Conservation (phyloP, 2,113 vertebrate genomes). For the Antigone vipio region DNA sequence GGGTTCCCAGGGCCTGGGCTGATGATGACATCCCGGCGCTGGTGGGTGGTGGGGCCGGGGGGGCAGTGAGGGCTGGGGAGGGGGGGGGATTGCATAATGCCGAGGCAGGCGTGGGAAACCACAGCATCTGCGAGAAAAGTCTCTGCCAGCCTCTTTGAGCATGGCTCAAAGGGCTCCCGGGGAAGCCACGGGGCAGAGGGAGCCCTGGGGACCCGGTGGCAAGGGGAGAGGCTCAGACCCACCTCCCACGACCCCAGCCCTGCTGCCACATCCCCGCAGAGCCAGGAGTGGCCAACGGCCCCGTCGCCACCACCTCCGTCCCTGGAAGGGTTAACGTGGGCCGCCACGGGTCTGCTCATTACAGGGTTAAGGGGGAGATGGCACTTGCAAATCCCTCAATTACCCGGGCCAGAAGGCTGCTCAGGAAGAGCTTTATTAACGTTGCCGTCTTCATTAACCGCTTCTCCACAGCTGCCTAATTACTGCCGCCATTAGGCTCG, state of each 20-base stretch:
- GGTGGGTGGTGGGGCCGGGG: slow-evolving; percentile 57
- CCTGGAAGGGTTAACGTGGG: slow-evolving; percentile 45
- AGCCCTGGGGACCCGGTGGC: neutral
- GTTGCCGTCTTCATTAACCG: slow-evolving; percentile 70
- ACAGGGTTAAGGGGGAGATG: slow-evolving; percentile 65
- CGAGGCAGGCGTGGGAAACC: slow-evolving; percentile 72
- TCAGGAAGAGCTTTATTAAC: slow-evolving; percentile 71
- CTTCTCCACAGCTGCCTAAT: slow-evolving; percentile 76
- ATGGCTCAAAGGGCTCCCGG: slow-evolving; percentile 57
- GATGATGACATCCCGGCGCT: slow-evolving; percentile 72
- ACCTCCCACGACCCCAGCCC: neutral
- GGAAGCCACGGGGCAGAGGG: slow-evolving; percentile 27
- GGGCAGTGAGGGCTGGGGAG: slow-evolving; percentile 17
- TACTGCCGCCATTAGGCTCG: slow-evolving; percentile 61
- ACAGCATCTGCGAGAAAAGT: slow-evolving; percentile 69
- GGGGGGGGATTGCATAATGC: slow-evolving; percentile 62
- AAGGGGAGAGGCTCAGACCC: neutral
- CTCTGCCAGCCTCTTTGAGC: slow-evolving; percentile 66
- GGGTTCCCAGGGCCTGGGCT: slow-evolving; percentile 73
- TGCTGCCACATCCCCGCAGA: neutral
- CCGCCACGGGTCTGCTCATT: slow-evolving; percentile 42
- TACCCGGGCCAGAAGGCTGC: slow-evolving; percentile 66
- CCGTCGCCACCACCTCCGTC: neutral
- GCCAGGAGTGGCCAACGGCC: neutral
- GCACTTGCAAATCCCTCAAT: slow-evolving; percentile 72